Percentiles rank a stretch among this genome's conserved stretches.
These are phyloP conservation scores for Didymodactylos carnosus DNA, from an alignment of 2,888 invertebrate genomes.

Conservation along the genomic window DNA sequence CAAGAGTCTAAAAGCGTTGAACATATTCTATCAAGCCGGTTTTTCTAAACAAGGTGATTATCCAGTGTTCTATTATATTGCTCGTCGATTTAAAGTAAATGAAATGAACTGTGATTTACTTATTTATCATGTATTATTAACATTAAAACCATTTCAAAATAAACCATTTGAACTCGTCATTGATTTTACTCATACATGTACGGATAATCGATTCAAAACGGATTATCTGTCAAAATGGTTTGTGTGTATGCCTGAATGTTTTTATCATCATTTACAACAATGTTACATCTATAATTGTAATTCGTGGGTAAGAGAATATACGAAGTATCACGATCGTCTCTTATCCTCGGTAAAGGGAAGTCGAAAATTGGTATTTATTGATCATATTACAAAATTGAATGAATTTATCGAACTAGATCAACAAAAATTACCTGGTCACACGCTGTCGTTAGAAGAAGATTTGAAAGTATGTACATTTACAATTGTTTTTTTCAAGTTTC, in stretches of 20 bases:
- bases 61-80: slow-evolving; percentile 94
- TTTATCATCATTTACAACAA: slow-evolving; percentile 70
- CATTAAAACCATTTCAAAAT: slow-evolving; percentile 81
- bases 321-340: slow-evolving; percentile 81
- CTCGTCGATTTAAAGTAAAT: slow-evolving; percentile 79
- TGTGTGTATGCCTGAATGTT: slow-evolving; percentile 71
- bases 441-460: slow-evolving; percentile 78
- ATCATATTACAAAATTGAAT: slow-evolving; percentile 61
- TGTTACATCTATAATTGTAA: slow-evolving; percentile 93
- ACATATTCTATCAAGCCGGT: slow-evolving; percentile 31
- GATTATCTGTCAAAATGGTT: slow-evolving; percentile 95
- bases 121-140: slow-evolving; percentile 82
- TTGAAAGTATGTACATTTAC: no score
- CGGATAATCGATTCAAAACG: slow-evolving; percentile 78
- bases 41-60: slow-evolving; percentile 60
- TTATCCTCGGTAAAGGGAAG: slow-evolving; percentile 62
- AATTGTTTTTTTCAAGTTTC: no score
- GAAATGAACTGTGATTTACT: slow-evolving; percentile 85
- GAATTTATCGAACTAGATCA: slow-evolving; percentile 78
- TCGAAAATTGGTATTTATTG: slow-evolving; percentile 73
- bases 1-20: slow-evolving; percentile 59
- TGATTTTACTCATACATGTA: slow-evolving; percentile 87
- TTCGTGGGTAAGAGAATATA: slow-evolving; percentile 89
- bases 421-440: slow-evolving; percentile 83
- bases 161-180: slow-evolving; percentile 85